Evolutionary conservation across 2,888 invertebrate species (phyloP), one percentile per base, ranked within the genome.

Genomic region (Aphrophora alni): DNA sequence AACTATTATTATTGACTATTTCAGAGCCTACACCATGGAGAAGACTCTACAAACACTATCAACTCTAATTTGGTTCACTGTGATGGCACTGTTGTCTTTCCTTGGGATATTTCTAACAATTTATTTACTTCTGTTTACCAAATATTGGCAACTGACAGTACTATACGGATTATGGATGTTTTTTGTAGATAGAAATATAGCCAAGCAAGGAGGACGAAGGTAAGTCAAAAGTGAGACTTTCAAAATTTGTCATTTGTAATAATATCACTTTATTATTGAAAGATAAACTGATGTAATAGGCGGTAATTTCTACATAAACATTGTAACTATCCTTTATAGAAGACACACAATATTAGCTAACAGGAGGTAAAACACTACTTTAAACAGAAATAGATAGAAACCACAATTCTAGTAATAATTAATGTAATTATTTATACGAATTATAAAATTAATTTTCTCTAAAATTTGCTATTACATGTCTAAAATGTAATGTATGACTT

Each of bases 21-120:
- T n/a, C n/a, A n/a, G n/a, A n/a, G n/a, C n/a, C n/a, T n/a, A n/a
- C n/a, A n/a, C n/a, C n/a, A n/a, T n/a, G n/a, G n/a, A n/a, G n/a
- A n/a, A n/a, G n/a, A n/a, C n/a, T n/a, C 89, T 97, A 14, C 95
- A 98, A 88, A 98, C 97, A 7, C 87, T 97, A 8, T 93, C 94
- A 0, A 95, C 94, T 17, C 91, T 92, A 0, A 89, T 91, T 74
- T 96, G 95, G 92, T 92, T 96, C 83, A 88, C 92, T 80, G 88
- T 92, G 33, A 91, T 96, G 84, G 88, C 92, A 83, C 89, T 92
- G 38, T 91, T 93, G 3, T 91, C 92, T 75, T 87, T 90, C 0
- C 24, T 90, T 4, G 89, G 90, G 8, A 87, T 91, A 27, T 82
- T 90, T 70, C 69, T 93, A 1, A 89, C 91, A 79, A 84, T 92